Conservation (phyloP, 2,113 vertebrate species). For the Mustela lutreola region DNA sequence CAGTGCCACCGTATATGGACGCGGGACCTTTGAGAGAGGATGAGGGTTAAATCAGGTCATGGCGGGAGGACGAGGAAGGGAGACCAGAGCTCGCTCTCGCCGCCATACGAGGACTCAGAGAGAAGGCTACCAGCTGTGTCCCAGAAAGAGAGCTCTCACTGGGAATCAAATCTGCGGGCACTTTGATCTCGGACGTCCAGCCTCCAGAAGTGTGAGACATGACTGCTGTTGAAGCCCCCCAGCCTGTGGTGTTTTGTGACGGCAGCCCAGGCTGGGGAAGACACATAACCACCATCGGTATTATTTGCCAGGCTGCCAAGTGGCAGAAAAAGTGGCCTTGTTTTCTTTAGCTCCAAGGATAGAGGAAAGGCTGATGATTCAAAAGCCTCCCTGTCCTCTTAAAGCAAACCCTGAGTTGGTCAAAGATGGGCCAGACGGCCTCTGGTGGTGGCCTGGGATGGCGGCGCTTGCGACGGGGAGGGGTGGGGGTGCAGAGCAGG, state of each 20-base stretch:
- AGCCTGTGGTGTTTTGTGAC: too few relatives aligned
- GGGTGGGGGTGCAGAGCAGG: neutral
- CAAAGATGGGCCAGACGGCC: neutral
- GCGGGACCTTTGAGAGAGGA: neutral
- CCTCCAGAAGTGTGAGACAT: neutral
- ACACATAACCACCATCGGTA: accelerated
- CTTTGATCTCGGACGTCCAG: neutral
- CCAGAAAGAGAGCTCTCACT: neutral
- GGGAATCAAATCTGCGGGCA: neutral
- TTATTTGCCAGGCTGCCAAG: neutral
- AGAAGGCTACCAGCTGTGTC: neutral
- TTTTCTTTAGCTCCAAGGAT: neutral
- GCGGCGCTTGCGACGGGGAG: neutral
- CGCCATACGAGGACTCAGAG: neutral
- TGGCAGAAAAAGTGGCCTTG: neutral
- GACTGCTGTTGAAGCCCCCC: neutral
- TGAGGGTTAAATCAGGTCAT: neutral
- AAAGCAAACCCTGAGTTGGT: neutral
- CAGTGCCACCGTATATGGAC: neutral
- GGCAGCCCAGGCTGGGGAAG: neutral
- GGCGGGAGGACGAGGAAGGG: neutral
- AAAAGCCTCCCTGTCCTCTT: neutral
- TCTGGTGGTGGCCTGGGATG: too few relatives aligned
- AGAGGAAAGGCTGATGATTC: neutral
- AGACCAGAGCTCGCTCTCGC: neutral